Evolutionary conservation across 92 coral and sea anemone genomes (phyloP), one percentile per base, ranked within the genome.

Genomic region (Epizoanthus rinbou): DNA sequence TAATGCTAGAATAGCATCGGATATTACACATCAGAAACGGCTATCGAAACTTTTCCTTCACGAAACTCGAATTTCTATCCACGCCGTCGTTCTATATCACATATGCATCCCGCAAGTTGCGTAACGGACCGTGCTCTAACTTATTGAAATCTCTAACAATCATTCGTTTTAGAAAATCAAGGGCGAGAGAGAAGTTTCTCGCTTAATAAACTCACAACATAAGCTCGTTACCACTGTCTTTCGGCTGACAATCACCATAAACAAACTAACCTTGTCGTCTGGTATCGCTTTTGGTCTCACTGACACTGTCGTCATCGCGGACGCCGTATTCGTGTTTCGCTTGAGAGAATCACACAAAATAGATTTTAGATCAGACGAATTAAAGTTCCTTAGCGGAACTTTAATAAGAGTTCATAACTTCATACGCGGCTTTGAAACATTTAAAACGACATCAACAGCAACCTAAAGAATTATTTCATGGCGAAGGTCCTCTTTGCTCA

Each of bases 281-380:
- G 98, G 98, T 85, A 93, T 91, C 45, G 88, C 69, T 89, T 62
- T 93, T n/a, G 88, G 94, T 74, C 89, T 58, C 73, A 91, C 89
- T 66, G 97, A 53, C 79, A 85, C 87, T 45, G 71, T 60, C 69
- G 82, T 63, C 82, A 78, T 78, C 8, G 52, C 25, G 59, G 82
- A 78, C 82, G 57, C 18, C 15, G 58, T 41, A 15, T 67, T 67
- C 50, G 47, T 33, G 50, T 43, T 63, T 62, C 59, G 66, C 28
- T 25, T 52, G 31, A 43, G 28, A 21, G 58, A 78, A 43, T 63
- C 53, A 41, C 82, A 78, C 71, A 43, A 78, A 78, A 43, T 78
- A 39, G 24, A 78, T 28, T 62, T 78, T 21, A 60, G 47, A 78
- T 72, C 60, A 78, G 82, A 78, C 41, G 47, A 14, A 78, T 57